Conservation (phyloP, 2,888 invertebrate species). For the Selenia dentaria region DNA sequence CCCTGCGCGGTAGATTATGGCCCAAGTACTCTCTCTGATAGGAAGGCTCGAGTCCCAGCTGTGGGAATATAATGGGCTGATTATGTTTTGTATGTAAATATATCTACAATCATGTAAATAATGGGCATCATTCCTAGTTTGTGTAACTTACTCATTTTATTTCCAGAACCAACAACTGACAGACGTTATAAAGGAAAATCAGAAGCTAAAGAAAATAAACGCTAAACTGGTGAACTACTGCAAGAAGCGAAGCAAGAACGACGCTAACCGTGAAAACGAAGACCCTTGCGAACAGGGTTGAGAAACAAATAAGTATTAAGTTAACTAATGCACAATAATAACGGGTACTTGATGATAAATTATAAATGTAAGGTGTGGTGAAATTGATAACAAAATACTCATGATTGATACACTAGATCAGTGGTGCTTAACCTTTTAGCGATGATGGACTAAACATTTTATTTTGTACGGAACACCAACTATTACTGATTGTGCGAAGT, state of each 20-base stretch:
- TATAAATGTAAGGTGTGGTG: neutral
- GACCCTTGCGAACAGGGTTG: slow-evolving; percentile 53
- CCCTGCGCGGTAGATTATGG: too few relatives aligned
- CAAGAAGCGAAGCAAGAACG: slow-evolving; percentile 67
- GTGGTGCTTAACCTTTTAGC: too few relatives aligned
- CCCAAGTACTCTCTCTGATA: too few relatives aligned
- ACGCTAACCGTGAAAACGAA: slow-evolving; percentile 63
- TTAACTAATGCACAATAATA: slow-evolving; percentile 9
- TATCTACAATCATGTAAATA: too few relatives aligned
- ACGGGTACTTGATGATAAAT: slow-evolving; percentile 9
- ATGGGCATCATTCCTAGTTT: too few relatives aligned
- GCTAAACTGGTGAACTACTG: slow-evolving; percentile 71
- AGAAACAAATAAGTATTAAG: slow-evolving; percentile 11
- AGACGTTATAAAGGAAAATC: slow-evolving; percentile 75
- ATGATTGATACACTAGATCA: neutral
- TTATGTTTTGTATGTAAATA: too few relatives aligned
- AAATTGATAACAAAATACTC: slow-evolving; percentile 6
- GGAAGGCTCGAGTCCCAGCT: too few relatives aligned
- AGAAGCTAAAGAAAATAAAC: slow-evolving; percentile 77
- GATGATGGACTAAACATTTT: too few relatives aligned
- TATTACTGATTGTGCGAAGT: too few relatives aligned
- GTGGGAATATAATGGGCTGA: too few relatives aligned
- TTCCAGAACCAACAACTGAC: slow-evolving; percentile 78
- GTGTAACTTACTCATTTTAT: too few relatives aligned
- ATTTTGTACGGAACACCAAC: too few relatives aligned